These are phyloP conservation scores for Clivina fossor DNA, from an alignment of 2,888 invertebrate genomes.

Conservation along the genomic window DNA sequence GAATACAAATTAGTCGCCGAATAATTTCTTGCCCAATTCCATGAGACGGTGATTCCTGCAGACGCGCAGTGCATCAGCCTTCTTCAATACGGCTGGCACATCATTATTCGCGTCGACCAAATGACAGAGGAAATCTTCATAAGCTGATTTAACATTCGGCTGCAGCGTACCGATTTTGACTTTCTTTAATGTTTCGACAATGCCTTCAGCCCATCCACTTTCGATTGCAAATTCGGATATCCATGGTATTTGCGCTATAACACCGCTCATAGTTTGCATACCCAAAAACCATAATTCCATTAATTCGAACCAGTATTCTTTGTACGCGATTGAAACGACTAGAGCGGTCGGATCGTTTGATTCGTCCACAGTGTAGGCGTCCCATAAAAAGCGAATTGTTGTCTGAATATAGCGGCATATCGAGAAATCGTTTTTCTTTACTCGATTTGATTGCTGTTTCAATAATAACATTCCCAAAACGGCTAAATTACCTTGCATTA, in stretches of 20 bases:
- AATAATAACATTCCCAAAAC: conserved; percentile 79
- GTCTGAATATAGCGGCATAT: conserved; percentile 88
- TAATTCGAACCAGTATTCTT: conserved; percentile 86
- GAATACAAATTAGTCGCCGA: conserved; percentile 72
- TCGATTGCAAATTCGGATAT: conserved; percentile 88
- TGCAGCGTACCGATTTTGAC: conserved; percentile 81
- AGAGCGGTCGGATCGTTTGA: conserved; percentile 79
- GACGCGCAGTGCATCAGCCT: conserved; percentile 78
- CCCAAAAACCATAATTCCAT: conserved; percentile 92
- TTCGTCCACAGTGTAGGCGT: conserved; percentile 88
- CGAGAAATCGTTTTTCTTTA: conserved; percentile 85
- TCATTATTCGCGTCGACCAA: conserved; percentile 78
- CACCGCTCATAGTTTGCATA: conserved; percentile 88
- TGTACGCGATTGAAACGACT: conserved; percentile 83
- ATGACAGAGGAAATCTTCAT: conserved; percentile 85
- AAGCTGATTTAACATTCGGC: conserved; percentile 84
- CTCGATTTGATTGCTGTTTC: conserved; percentile 79
- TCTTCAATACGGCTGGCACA: conserved; percentile 75
- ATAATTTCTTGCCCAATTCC: conserved; percentile 85
- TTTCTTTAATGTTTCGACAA: conserved; percentile 77
- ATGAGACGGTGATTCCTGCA: conserved; percentile 86
- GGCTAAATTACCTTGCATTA: conserved; percentile 81
- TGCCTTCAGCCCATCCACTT: conserved; percentile 92
- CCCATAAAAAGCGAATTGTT: conserved; percentile 89
- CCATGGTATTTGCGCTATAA: conserved; percentile 82